Evolutionary conservation across 2,797 vertebrate genomes (phyloP), one percentile per base, ranked within the genome.

Genomic region (Coendou prehensilis): DNA sequence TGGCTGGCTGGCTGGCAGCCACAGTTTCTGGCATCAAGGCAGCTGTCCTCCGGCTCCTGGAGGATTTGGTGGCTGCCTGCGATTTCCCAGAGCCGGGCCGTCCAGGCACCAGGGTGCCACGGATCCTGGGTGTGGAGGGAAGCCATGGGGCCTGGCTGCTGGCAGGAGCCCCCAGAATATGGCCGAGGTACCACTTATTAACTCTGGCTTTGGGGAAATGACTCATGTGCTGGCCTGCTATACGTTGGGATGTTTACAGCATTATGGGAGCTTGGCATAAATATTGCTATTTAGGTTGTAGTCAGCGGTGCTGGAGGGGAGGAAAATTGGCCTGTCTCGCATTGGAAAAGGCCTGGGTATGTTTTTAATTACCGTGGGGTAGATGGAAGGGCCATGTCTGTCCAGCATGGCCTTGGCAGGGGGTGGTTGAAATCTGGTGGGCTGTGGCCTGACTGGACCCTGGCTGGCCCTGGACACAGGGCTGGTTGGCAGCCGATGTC

Each of bases 181-280:
- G 97, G 98, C 97, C 95, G 98, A 98, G 97, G 98, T 98, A 97
- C 98, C 98, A 96, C 98, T 98, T 98, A 98, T 97, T 98, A 98
- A 97, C 98, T 97, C 96, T 94, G 98, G 98, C 98, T 98, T 98
- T 98, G 98, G 98, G 98, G 98, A 98, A 98, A 98, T 98, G 98
- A 98, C 98, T 98, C 98, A 98, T 97, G 97, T 78, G 87, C 98
- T 98, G 98, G 98, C 98, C 97, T 61, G 94, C 97, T 98, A 96
- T 98, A 98, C 94, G 4, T 98, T 95, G 98, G 97, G 98, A 98
- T 99, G 98, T 98, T 99, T 99, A 98, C 98, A 98, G 97, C 98
- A 96, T 97, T 98, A 98, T 98, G 97, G 95, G 98, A 97, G 98
- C 98, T 98, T 98, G 98, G 98, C 98, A 98, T 98, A 98, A 98